These are phyloP conservation scores for Cyrtonyx montezumae DNA, from an alignment of 2,113 vertebrate genomes.

Conservation along the genomic window DNA sequence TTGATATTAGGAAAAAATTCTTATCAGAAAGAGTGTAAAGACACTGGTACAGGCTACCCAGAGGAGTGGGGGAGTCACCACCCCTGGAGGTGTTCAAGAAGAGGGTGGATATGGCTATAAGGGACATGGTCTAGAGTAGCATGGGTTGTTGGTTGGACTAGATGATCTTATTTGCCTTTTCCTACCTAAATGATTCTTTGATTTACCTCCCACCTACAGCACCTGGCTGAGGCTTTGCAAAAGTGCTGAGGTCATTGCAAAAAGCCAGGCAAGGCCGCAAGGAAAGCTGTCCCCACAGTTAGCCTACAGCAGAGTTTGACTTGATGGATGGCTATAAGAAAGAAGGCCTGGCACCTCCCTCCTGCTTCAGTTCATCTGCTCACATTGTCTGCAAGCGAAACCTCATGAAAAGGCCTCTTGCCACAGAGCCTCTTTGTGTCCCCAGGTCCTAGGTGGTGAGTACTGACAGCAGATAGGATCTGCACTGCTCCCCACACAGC, in stretches of 20 bases:
- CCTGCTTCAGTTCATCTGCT: neutral
- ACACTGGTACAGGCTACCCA: no score
- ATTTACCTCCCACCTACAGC: neutral
- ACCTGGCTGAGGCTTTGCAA: rapidly evolving
- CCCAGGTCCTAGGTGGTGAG: neutral
- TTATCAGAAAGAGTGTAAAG: no score
- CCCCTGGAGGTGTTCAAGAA: no score
- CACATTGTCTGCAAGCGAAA: rapidly evolving
- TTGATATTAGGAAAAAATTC: neutral
- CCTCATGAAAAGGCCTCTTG: neutral
- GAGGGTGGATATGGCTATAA: no score
- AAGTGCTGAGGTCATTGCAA: rapidly evolving
- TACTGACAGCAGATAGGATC: neutral
- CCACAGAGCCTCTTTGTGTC: neutral
- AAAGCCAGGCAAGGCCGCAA: no score
- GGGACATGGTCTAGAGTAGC: no score
- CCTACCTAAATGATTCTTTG: no score
- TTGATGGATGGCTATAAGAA: rapidly evolving
- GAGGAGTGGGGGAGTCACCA: no score
- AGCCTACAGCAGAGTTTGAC: neutral
- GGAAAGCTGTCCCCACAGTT: neutral
- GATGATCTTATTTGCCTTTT: no score
- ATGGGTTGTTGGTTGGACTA: no score
- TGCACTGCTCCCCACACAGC: rapidly evolving
- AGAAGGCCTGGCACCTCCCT: neutral